Conservation (phyloP, 1,140 invertebrate genomes). For the Diorhabda carinulata region DNA sequence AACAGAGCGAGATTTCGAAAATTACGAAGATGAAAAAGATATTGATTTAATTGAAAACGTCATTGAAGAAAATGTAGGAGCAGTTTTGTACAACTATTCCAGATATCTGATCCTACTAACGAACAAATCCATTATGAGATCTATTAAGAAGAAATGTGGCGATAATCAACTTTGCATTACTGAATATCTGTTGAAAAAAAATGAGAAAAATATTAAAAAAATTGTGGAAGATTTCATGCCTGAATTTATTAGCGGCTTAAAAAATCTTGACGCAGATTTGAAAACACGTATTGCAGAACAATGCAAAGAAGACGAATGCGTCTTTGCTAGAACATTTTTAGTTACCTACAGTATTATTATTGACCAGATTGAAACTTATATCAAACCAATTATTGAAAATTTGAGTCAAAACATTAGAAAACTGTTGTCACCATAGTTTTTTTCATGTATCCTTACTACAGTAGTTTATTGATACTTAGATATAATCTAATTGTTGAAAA, state of each 20-base stretch:
- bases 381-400: no score
- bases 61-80: neutral
- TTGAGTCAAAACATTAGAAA: no score
- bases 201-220: neutral
- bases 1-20: neutral
- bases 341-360: no score
- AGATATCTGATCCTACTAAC: neutral
- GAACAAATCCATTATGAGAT: neutral
- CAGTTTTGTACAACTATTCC: neutral
- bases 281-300: neutral
- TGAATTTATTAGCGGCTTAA: neutral
- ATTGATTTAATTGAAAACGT: neutral
- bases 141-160: neutral
- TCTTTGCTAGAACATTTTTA: neutral
- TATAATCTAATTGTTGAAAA: no score
- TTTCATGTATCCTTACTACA: no score
- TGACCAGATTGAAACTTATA: no score
- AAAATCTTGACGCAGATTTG: neutral
- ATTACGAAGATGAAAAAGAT: neutral
- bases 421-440: no score
- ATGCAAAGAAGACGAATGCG: neutral
- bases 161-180: neutral
- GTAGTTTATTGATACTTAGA: no score
- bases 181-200: neutral
- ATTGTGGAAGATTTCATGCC: neutral